These are phyloP conservation scores for Protonemura montana DNA, from an alignment of 2,888 invertebrate species.

Conservation along the genomic window DNA sequence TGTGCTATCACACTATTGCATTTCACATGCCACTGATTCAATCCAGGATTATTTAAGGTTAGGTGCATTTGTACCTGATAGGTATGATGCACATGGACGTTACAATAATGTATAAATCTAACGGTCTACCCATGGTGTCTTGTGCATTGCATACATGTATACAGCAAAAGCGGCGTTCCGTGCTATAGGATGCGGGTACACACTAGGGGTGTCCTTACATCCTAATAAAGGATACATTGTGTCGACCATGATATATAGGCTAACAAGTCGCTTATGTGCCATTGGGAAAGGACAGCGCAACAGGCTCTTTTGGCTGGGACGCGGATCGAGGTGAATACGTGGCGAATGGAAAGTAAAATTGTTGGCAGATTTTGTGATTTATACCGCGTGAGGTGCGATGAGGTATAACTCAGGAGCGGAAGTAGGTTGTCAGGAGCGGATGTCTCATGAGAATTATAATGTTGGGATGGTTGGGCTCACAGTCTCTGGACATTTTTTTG, in stretches of 20 bases:
- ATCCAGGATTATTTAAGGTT: constrained; percentile 35
- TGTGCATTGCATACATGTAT: not conserved
- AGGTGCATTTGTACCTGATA: constrained; percentile 39
- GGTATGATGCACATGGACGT: constrained; percentile 14
- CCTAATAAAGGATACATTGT: not conserved
- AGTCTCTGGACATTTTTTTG: too few relatives aligned
- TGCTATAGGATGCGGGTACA: not conserved
- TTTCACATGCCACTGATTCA: constrained; percentile 12
- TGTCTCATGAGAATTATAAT: too few relatives aligned
- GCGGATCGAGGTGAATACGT: not conserved
- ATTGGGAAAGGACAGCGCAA: not conserved
- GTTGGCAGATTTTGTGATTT: not conserved
- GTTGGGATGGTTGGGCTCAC: too few relatives aligned
- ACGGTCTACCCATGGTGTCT: not conserved
- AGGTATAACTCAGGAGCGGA: not conserved
- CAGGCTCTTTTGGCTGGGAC: not conserved
- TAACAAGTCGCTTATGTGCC: not conserved
- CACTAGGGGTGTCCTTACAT: constrained; percentile 3
- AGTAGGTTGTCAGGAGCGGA: not conserved
- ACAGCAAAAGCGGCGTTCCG: not conserved
- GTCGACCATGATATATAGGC: constrained; percentile 5
- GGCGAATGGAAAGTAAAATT: not conserved
- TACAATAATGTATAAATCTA: constrained; percentile 27
- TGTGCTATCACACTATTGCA: not conserved
- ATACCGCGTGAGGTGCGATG: not conserved